A percentile compares a stretch with the other conserved stretches of the same genome.
These are phyloP conservation scores for Amblyopsis hoosieri DNA, from an alignment of 2,797 vertebrate species.

Conservation along the genomic window DNA sequence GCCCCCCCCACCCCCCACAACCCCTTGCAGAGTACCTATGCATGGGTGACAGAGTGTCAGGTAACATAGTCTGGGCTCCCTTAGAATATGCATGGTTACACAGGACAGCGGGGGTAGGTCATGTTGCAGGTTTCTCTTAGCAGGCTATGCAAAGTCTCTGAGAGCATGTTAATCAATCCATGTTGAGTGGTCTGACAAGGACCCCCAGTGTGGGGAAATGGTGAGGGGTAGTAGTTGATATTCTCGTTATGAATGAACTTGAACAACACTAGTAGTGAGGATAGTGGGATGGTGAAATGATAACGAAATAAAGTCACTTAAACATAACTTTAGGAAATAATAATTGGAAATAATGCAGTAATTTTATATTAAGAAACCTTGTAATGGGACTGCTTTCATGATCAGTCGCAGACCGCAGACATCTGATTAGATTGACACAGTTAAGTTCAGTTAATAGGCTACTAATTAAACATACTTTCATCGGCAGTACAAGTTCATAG, in stretches of 20 bases:
- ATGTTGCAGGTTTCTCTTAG: slow-evolving; percentile 50
- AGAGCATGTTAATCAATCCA: slow-evolving; percentile 37
- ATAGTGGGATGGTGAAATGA: not conserved
- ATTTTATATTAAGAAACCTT: too few species aligned
- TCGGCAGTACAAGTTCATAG: too few species aligned
- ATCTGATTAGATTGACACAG: too few species aligned
- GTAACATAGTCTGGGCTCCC: slow-evolving; percentile 20
- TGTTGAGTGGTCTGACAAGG: slow-evolving; percentile 20
- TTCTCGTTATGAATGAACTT: slow-evolving; percentile 6
- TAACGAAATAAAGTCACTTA: too few species aligned
- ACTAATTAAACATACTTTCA: too few species aligned
- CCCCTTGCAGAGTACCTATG: not conserved
- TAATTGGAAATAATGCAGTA: too few species aligned
- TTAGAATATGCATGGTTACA: slow-evolving; percentile 10
- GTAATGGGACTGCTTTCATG: too few species aligned
- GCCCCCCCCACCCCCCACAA: not conserved
- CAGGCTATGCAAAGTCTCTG: slow-evolving; percentile 5
- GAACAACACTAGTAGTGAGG: not conserved
- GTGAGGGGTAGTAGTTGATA: not conserved
- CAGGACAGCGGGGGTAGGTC: slow-evolving; percentile 37
- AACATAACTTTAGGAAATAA: too few species aligned
- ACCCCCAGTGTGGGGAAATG: slow-evolving; percentile 7
- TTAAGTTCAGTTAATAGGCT: too few species aligned
- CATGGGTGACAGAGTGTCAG: slow-evolving; percentile 16
- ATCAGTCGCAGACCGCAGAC: too few species aligned